phyloP scores from a whole-genome alignment of 2,797 vertebrate genomes.

The Tapirus indicus region DNA sequence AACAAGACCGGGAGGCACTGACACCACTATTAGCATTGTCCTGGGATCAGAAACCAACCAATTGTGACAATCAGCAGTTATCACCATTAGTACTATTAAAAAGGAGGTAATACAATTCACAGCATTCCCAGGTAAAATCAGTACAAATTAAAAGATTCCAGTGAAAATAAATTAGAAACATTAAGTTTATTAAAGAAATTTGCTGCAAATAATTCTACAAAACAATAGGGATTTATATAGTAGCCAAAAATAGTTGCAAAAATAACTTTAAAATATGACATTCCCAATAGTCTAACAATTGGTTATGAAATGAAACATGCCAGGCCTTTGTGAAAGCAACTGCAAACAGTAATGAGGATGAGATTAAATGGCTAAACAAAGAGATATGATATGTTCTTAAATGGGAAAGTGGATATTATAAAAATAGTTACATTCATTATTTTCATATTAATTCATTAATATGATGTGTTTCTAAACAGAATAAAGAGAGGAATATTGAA shows the following conservation, averaged over 20 bases:
- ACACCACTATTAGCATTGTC: background rate
- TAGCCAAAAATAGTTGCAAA: background rate
- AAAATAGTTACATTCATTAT: conserved; percentile 38
- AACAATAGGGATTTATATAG: background rate
- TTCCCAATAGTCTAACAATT: background rate
- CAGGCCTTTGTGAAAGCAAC: conserved; percentile 36
- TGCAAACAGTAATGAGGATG: background rate
- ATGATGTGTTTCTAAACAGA: conserved; percentile 17
- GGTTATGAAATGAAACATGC: background rate
- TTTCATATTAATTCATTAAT: conserved; percentile 26
- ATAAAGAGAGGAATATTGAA: background rate
- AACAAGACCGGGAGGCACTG: background rate
- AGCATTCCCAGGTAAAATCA: background rate
- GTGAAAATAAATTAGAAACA: conserved; percentile 4
- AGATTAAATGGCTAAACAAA: conserved; percentile 51
- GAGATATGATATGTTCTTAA: background rate
- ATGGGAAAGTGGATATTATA: background rate
- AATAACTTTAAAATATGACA: conserved; percentile 28
- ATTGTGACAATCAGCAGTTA: background rate
- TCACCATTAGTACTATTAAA: background rate
- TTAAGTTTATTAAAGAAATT: background rate
- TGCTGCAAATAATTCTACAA: background rate
- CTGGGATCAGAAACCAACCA: background rate
- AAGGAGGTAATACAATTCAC: background rate
- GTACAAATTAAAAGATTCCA: background rate